Base-by-base conservation (phyloP, 2,888 invertebrate species). In the Acanthosepion lycidas region DNA sequence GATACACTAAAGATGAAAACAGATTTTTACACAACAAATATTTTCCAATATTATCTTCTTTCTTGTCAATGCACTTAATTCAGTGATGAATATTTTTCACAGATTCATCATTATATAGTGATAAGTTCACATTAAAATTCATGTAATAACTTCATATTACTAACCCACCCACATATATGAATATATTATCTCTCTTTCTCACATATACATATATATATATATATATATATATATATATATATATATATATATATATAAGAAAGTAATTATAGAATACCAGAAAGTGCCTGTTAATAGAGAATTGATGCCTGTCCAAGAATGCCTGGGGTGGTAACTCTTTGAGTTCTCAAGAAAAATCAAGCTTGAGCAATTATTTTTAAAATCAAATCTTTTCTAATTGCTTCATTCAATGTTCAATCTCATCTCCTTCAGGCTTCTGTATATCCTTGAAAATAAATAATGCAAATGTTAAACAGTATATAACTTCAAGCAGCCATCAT, bases 331-430 rank as follows among this genome's bases (percentile, higher is more conserved):
- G 78, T 18, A 78, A 33, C 78, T n/a, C 15, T 78, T 78, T 78
- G n/a, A 78, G n/a, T 78, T 78, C n/a, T 8, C 12, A 33, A 78
- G 78, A 78, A 78, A 78, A 78, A 78, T 78, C 78, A 78, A 33
- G n/a, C 12, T 78, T 78, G n/a, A 78, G n/a, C 78, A 78, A 78
- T 78, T 33, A 78, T 78, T 78, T 33, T 12, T n/a, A 78, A 15
- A 78, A 78, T n/a, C n/a, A n/a, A 78, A 78, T 33, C n/a, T n/a
- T 78, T 78, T 78, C 78, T 78, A 78, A 78, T 78, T 78, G 78
- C 78, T 78, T 78, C n/a, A 78, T 78, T 78, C 78, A n/a, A 78
- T 15, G 78, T 78, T n/a, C n/a, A 33, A 78, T 78, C 15, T 3
- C n/a, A 33, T 33, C n/a, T n/a, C n/a, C n/a, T 78, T 3, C 9